Conservation (phyloP, 1,140 invertebrate species). For the Mesaphorura yosii region DNA sequence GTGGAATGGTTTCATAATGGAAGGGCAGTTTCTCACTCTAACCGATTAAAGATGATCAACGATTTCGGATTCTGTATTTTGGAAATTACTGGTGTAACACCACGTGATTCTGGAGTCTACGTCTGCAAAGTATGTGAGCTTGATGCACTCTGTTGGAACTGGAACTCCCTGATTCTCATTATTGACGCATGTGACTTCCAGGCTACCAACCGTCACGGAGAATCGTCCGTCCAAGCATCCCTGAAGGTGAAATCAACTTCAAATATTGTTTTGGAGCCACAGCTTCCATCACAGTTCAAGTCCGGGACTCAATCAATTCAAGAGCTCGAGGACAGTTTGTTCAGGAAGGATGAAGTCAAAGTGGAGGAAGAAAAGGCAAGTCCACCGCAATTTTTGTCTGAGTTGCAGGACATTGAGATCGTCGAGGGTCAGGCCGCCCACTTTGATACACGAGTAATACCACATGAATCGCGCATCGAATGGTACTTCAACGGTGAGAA, state of each 20-base stretch:
- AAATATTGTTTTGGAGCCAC: constrained; percentile 80
- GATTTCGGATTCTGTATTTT: constrained; percentile 89
- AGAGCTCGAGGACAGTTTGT: constrained; percentile 74
- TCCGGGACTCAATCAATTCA: constrained; percentile 77
- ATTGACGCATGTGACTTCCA: no score
- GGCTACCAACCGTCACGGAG: constrained; percentile 77
- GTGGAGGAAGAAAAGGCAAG: constrained; percentile 64
- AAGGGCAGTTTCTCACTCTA: constrained; percentile 67
- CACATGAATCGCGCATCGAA: constrained; percentile 79
- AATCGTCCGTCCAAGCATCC: constrained; percentile 73
- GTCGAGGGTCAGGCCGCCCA: constrained; percentile 76
- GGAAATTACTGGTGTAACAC: constrained; percentile 76
- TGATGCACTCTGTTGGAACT: not conserved
- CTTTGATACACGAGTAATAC: constrained; percentile 77
- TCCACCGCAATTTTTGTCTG: constrained; percentile 63
- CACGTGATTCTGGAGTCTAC: constrained; percentile 75
- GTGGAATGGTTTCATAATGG: constrained; percentile 97
- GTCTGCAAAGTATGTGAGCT: constrained; percentile 58
- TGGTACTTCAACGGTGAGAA: constrained; percentile 89
- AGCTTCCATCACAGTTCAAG: constrained; percentile 71
- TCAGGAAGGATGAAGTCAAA: constrained; percentile 70
- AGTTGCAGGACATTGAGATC: constrained; percentile 69
- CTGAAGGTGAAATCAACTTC: constrained; percentile 71
- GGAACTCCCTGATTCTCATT: not conserved
- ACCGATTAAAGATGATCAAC: constrained; percentile 75